Evolutionary conservation across 2,113 vertebrate species (phyloP).

Genomic region (Megaceryle torquata): DNA sequence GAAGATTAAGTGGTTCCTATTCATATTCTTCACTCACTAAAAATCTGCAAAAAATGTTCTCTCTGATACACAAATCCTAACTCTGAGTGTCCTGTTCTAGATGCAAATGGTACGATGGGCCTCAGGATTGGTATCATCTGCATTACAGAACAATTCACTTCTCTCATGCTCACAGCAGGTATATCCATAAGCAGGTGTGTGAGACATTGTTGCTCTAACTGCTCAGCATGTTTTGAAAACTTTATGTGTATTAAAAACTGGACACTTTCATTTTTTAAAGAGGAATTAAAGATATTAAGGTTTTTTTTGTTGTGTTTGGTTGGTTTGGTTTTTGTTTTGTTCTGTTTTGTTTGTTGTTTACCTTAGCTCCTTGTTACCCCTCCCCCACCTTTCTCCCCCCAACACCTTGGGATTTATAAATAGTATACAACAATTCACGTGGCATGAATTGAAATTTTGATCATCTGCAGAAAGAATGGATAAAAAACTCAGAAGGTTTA

Average conservation of each 20-base stretch:
- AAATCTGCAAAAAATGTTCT: background rate
- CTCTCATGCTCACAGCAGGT: background rate
- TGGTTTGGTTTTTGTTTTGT: too few relatives aligned
- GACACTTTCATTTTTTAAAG: background rate
- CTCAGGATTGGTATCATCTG: background rate
- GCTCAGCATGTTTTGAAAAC: background rate
- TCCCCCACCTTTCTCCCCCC: background rate
- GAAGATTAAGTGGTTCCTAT: background rate
- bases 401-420: background rate
- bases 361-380: background rate
- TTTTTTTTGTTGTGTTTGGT: background rate
- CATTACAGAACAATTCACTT: background rate
- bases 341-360: background rate
- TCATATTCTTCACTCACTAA: background rate
- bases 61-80: background rate
- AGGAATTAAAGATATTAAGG: background rate
- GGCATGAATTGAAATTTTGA: slow-evolving; percentile 56
- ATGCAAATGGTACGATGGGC: background rate
- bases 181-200: background rate
- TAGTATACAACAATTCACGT: background rate
- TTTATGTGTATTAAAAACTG: background rate
- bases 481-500: slow-evolving; percentile 17
- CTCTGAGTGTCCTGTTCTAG: background rate
- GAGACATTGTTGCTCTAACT: background rate
- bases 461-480: background rate